Percentiles rank a stretch among this genome's conserved stretches.
Evolutionary conservation across 2,797 vertebrate species (phyloP).

Genomic region (Rachycentron canadum): DNA sequence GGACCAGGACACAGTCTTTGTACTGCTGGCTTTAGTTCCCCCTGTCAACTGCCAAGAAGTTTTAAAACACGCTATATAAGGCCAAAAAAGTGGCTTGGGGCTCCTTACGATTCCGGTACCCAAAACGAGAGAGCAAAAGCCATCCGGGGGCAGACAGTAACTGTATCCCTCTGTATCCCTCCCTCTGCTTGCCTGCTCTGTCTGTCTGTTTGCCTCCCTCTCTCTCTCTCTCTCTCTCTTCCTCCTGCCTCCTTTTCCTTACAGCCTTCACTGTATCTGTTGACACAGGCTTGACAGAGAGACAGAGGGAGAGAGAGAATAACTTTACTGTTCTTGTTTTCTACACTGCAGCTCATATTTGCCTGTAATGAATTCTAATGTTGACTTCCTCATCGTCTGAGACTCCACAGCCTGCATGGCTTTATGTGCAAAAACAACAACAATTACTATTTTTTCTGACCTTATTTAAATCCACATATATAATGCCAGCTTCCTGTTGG

Average conservation of each 20-base stretch:
- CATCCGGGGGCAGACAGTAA: conserved; percentile 73
- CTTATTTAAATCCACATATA: neutral
- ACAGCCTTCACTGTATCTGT: conserved; percentile 49
- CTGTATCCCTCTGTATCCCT: conserved; percentile 69
- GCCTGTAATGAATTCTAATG: too few species aligned
- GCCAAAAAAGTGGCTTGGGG: conserved; percentile 77
- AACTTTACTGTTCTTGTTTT: conserved; percentile 22
- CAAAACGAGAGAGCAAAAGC: conserved; percentile 74
- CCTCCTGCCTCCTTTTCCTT: conserved; percentile 51
- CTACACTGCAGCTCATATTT: neutral
- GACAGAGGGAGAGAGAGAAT: conserved; percentile 10
- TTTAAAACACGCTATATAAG: conserved; percentile 81
- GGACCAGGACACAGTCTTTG: conserved; percentile 69
- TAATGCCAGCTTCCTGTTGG: conserved; percentile 18
- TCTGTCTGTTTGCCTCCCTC: conserved; percentile 30
- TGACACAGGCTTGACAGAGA: conserved; percentile 58
- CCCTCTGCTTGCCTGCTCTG: conserved; percentile 44
- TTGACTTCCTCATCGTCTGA: neutral
- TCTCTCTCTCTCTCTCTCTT: conserved; percentile 32
- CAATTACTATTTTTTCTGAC: neutral
- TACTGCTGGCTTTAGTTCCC: conserved; percentile 63
- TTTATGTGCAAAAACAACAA: neutral
- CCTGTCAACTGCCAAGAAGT: conserved; percentile 73
- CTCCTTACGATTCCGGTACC: conserved; percentile 73
- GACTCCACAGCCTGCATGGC: too few species aligned